These are phyloP conservation scores for Ypsolopha sequella DNA, from an alignment of 2,888 invertebrate genomes.

Conservation along the genomic window DNA sequence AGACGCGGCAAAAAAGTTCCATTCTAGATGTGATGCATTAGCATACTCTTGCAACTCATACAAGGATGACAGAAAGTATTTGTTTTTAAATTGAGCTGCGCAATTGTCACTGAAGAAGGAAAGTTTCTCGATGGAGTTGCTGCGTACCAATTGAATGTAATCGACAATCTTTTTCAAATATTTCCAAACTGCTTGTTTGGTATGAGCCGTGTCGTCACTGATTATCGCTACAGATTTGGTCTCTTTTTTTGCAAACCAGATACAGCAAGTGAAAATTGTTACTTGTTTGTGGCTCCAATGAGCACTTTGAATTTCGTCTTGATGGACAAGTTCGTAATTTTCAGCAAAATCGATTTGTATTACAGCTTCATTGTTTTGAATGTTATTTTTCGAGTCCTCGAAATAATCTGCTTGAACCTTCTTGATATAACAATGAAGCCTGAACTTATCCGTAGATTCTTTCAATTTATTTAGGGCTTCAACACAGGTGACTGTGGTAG, in stretches of 20 bases:
- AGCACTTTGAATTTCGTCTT: not conserved
- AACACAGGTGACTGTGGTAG: not conserved
- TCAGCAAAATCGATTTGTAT: not conserved
- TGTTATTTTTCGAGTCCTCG: not conserved
- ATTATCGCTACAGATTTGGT: not conserved
- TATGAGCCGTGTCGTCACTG: not conserved
- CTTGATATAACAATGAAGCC: not conserved
- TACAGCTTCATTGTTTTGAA: not conserved
- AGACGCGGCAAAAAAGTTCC: conserved; percentile 1
- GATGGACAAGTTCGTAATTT: not conserved
- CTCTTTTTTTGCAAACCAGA: conserved; percentile 1
- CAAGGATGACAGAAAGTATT: too few species aligned
- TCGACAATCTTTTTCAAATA: too few species aligned
- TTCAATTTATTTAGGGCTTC: not conserved
- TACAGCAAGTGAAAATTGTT: conserved; percentile 3
- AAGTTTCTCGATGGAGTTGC: too few species aligned
- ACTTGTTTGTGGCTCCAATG: not conserved
- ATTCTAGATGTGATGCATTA: not conserved
- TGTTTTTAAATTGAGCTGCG: too few species aligned
- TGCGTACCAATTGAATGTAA: too few species aligned
- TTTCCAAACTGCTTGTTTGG: too few species aligned
- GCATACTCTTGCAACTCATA: too few species aligned
- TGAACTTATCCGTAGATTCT: not conserved
- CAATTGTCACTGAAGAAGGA: too few species aligned
- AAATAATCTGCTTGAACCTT: not conserved